Evolutionary conservation across 1,140 invertebrate species (phyloP).

Genomic region (Caerostris darwini): DNA sequence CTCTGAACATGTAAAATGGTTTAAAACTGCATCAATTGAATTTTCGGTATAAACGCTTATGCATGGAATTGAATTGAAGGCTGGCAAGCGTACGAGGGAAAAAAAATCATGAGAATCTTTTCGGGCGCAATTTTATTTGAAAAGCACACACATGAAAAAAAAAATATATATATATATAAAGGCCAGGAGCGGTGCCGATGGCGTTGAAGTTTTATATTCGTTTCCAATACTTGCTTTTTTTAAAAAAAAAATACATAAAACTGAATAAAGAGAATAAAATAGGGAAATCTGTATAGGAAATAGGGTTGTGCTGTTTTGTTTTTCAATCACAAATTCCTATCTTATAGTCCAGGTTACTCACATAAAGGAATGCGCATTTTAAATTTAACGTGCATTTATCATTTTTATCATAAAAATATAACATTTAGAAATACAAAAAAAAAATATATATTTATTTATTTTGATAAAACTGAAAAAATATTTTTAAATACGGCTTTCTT

Average conservation of each 20-base stretch:
- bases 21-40: constrained; percentile 31
- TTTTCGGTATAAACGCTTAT: constrained; percentile 8
- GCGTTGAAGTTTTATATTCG: not conserved
- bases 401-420: too few relatives aligned
- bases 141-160: not conserved
- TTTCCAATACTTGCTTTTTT: not conserved
- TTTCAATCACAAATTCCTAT: not conserved
- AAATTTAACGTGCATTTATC: too few relatives aligned
- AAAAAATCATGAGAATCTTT: not conserved
- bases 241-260: not conserved
- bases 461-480: too few relatives aligned
- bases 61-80: not conserved
- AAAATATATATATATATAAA: not conserved
- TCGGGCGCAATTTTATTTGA: not conserved
- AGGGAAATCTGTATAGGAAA: not conserved
- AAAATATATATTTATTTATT: too few relatives aligned
- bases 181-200: not conserved
- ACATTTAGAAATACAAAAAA: too few relatives aligned
- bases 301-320: not conserved
- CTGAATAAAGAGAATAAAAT: not conserved
- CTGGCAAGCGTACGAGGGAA: not conserved
- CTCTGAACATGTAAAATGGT: not conserved
- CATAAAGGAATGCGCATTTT: not conserved
- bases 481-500: too few relatives aligned
- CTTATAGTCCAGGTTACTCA: not conserved